A percentile compares a stretch with the other conserved stretches of the same genome.
Evolutionary conservation across 2,113 vertebrate species (phyloP).

Genomic region (Cochlearius cochlearius): DNA sequence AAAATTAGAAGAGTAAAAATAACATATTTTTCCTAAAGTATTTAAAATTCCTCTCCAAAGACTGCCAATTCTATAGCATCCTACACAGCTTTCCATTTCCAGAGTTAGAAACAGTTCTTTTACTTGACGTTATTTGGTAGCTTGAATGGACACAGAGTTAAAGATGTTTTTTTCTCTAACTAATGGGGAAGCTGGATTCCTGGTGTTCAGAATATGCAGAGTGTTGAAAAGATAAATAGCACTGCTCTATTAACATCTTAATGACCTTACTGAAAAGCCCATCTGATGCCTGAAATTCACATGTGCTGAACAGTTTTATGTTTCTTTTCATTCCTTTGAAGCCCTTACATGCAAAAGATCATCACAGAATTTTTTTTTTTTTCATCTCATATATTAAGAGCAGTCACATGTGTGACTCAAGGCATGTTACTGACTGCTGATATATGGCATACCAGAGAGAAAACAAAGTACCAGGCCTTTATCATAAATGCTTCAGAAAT

Average conservation of each 20-base stretch:
- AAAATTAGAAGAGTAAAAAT: not conserved
- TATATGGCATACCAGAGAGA: not conserved
- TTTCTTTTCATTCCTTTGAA: constrained; percentile 11
- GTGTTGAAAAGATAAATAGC: constrained; percentile 23
- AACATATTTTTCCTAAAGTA: not conserved
- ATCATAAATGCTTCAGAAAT: not conserved
- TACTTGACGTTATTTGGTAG: not conserved
- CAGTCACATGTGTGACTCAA: not conserved
- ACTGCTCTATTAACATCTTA: not conserved
- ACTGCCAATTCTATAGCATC: not conserved
- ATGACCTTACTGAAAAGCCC: not conserved
- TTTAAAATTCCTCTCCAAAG: not conserved
- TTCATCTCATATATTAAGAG: not conserved
- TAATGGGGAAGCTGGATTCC: not conserved
- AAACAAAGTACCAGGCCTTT: not conserved
- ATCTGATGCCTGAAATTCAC: not conserved
- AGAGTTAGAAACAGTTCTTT: not conserved
- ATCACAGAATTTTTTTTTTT: not conserved
- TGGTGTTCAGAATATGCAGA: not conserved
- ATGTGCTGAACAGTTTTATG: not conserved
- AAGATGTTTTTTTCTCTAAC: not conserved
- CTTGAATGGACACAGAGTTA: not conserved
- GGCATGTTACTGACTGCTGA: not conserved
- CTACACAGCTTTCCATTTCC: not conserved
- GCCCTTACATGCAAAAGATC: not conserved